Percentiles rank a stretch among this genome's conserved stretches.
Evolutionary conservation across 2,888 invertebrate species (phyloP).

Genomic region (Rhorus exstirpatorius): DNA sequence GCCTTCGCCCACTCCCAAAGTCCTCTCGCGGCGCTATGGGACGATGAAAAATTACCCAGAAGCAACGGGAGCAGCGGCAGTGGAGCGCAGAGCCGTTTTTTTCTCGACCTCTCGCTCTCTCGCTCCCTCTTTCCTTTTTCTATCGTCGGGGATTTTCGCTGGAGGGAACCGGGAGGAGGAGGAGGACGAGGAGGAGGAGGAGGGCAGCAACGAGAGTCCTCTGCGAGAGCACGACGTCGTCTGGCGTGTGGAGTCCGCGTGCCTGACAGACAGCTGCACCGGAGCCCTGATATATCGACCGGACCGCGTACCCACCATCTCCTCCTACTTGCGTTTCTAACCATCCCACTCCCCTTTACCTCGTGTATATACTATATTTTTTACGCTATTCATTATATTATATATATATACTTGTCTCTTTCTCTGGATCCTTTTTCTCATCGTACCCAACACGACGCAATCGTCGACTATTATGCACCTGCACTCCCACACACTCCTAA

Average conservation of each 20-base stretch:
- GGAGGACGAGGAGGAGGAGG: slow-evolving; percentile 53
- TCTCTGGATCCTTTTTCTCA: slow-evolving; percentile 62
- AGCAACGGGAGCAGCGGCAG: slow-evolving; percentile 81
- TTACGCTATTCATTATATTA: slow-evolving; percentile 7
- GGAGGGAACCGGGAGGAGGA: slow-evolving; percentile 60
- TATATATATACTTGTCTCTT: not conserved
- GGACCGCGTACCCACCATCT: slow-evolving; percentile 80
- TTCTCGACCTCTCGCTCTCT: slow-evolving; percentile 39
- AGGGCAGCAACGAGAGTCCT: slow-evolving; percentile 51
- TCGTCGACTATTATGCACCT: slow-evolving; percentile 71
- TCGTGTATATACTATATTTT: slow-evolving; percentile 23
- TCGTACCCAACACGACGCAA: slow-evolving; percentile 52
- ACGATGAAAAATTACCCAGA: slow-evolving; percentile 85
- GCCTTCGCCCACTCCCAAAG: slow-evolving; percentile 77
- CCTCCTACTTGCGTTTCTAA: slow-evolving; percentile 52
- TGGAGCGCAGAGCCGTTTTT: slow-evolving; percentile 75
- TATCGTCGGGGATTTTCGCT: slow-evolving; percentile 61
- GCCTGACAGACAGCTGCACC: slow-evolving; percentile 85
- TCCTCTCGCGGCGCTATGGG: slow-evolving; percentile 83
- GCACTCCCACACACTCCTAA: slow-evolving; percentile 56
- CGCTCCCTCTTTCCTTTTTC: slow-evolving; percentile 43
- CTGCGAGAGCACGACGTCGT: slow-evolving; percentile 76
- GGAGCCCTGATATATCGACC: slow-evolving; percentile 86
- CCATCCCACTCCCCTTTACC: slow-evolving; percentile 42
- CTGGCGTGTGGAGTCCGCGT: slow-evolving; percentile 83